Conservation (phyloP, 1,140 invertebrate genomes). For the Papilio dardanus region DNA sequence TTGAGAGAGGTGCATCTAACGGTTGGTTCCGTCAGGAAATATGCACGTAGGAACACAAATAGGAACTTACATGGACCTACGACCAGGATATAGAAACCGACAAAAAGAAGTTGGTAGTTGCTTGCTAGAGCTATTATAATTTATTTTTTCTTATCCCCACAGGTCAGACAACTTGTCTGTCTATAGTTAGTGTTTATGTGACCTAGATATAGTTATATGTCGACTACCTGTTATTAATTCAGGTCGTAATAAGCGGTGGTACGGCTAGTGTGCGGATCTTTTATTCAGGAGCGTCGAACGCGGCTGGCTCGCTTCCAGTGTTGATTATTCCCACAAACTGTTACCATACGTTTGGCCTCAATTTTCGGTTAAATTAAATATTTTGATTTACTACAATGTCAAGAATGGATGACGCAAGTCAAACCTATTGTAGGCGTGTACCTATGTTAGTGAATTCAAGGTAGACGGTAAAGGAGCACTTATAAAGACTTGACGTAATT, state of each 20-base stretch:
- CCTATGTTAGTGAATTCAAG: too few relatives aligned
- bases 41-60: too few relatives aligned
- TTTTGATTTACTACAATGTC: not conserved
- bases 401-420: not conserved
- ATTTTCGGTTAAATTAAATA: not conserved
- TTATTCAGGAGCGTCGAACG: slow-evolving; percentile 43
- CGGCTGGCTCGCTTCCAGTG: slow-evolving; percentile 36
- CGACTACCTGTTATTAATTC: slow-evolving; percentile 42
- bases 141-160: too few relatives aligned
- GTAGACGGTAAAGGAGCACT: too few relatives aligned
- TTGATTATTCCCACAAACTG: slow-evolving; percentile 40
- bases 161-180: too few relatives aligned
- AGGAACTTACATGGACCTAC: too few relatives aligned
- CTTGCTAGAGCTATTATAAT: too few relatives aligned
- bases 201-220: slow-evolving; percentile 26
- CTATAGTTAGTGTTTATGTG: slow-evolving; percentile 11
- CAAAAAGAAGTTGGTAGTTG: too few relatives aligned
- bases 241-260: slow-evolving; percentile 40
- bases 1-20: too few relatives aligned
- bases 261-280: slow-evolving; percentile 41
- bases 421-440: not conserved
- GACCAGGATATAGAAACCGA: too few relatives aligned
- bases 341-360: slow-evolving; percentile 36
- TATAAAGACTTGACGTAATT: not conserved
- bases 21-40: too few relatives aligned